Evolutionary conservation across 2,888 invertebrate genomes (phyloP), one percentile per base, ranked within the genome.

Genomic region (Venusia cambrica): DNA sequence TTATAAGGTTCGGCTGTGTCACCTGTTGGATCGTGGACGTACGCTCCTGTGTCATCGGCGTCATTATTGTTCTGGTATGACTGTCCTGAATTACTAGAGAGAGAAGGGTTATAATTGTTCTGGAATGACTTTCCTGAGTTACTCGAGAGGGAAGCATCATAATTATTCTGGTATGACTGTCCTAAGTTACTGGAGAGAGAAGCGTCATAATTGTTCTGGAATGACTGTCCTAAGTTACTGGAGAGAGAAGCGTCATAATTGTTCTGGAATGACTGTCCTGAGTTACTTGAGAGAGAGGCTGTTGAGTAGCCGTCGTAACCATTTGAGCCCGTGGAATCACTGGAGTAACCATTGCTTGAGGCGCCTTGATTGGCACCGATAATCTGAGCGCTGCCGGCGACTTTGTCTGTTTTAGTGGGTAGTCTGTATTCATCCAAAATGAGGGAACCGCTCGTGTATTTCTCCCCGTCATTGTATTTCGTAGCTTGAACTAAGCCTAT

Each of bases 21-120:
- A 13, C 87, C 87, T 2, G 80, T 59, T 39, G 85, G 76, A 45
- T 88, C 87, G 44, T 88, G 87, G 2, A 83, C 65, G 47, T 88
- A 88, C 1, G 74, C 73, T n/a, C 88, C 88, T 6, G 84, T n/a
- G n/a, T n/a, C n/a, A n/a, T n/a, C n/a, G n/a, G 60, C 62, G n/a
- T 76, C 63, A 30, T 66, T 64, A 39, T 50, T 46, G 16, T 51
- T 62, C 47, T 73, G 62, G 27, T 68, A 68, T 17, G 60, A 43
- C 25, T 61, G 57, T 5, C 54, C 53, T 13, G 31, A 12, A 27
- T 28, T 46, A 3, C 48, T 47, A 9, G 47, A 30, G 19, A 44
- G 45, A 38, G 44, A 45, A 9, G 42, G 60, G n/a, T 76, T 62
- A 30, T 66, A 64, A 39, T 50, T 46, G 16, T 51, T 62, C 47